A percentile compares a stretch with the other conserved stretches of the same genome.
Conservation (phyloP, 2,888 invertebrate genomes). For the Xestia rhomboidea region DNA sequence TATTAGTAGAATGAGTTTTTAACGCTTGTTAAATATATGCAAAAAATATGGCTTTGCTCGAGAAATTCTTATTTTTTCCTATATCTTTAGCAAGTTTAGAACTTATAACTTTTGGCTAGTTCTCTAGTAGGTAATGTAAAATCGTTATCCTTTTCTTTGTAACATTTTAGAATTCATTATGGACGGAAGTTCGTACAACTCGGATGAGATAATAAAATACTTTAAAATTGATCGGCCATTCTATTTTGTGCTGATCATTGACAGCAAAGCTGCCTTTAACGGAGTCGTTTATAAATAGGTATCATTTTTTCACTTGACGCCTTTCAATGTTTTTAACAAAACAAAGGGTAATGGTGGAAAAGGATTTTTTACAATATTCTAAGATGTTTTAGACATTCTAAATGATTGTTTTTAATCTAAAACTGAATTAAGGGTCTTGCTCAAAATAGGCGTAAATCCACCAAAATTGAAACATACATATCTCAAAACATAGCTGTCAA, state of each 20-base stretch:
- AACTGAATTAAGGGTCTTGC: too few species aligned
- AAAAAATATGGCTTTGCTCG: not conserved
- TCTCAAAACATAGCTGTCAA: too few species aligned
- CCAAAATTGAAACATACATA: too few species aligned
- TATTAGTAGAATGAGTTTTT: not conserved
- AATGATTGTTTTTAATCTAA: too few species aligned
- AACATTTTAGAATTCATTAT: not conserved
- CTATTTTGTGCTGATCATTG: constrained; percentile 60
- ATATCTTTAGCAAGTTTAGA: not conserved
- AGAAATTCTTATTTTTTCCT: not conserved
- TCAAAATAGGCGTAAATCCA: too few species aligned
- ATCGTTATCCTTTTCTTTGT: constrained; percentile 4
- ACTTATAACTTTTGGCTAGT: not conserved
- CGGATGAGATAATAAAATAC: not conserved
- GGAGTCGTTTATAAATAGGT: constrained; percentile 37
- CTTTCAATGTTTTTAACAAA: not conserved
- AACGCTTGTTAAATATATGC: not conserved
- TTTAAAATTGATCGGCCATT: constrained; percentile 69
- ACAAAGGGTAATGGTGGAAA: not conserved
- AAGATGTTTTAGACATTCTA: not conserved
- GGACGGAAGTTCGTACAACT: not conserved
- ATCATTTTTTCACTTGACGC: not conserved
- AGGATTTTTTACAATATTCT: too few species aligned
- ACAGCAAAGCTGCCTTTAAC: constrained; percentile 48
- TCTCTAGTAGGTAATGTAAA: not conserved